Base-by-base conservation (phyloP, 2,113 vertebrate species). In the Desmodus rotundus region DNA sequence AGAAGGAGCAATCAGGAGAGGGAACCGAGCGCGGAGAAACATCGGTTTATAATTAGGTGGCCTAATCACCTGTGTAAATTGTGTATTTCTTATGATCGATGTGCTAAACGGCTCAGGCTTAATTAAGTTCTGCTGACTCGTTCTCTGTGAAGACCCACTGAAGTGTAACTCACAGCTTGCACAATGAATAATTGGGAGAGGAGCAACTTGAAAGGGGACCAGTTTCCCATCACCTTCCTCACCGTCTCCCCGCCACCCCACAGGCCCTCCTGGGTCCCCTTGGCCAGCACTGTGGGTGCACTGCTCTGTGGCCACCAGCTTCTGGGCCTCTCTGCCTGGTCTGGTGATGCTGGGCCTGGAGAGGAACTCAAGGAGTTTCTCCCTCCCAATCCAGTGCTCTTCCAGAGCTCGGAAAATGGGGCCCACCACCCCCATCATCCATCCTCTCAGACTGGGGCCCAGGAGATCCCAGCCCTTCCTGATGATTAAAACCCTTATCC, bases 61-160 rank as follows among this genome's bases (percentile, higher is more conserved):
- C 95, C 96, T 94, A 97, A 97, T 97, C 96, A 98, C 96, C 96
- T 97, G 94, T 96, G 96, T 92, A 97, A 97, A 96, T 77, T 96
- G 93, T 97, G 93, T 97, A 93, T 95, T 97, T 96, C 96, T 97
- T 96, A 97, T 98, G 96, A 97, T 96, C 91, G 2, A 98, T 96
- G 96, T 92, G 96, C 94, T 97, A 96, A 97, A 93, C 0, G 7
- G 89, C 87, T 81, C 89, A 68, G 86, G 89, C 94, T 95, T 98
- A 96, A 97, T 97, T 97, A 97, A 95, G 87, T 97, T 97, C 93
- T 94, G 96, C 93, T 87, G 94, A 92, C 84, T 88, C 4, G 0
- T 58, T 95, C 95, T 72, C 94, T 97, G 91, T 89, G 93, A 95
- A 95, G 97, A 72, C 65, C 68, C 93, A 54, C 74, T 82, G 89